Evolutionary conservation across 37 sponge, comb jelly and placozoan species (phyloP).

Genomic region (Lycopodina hypogea): DNA sequence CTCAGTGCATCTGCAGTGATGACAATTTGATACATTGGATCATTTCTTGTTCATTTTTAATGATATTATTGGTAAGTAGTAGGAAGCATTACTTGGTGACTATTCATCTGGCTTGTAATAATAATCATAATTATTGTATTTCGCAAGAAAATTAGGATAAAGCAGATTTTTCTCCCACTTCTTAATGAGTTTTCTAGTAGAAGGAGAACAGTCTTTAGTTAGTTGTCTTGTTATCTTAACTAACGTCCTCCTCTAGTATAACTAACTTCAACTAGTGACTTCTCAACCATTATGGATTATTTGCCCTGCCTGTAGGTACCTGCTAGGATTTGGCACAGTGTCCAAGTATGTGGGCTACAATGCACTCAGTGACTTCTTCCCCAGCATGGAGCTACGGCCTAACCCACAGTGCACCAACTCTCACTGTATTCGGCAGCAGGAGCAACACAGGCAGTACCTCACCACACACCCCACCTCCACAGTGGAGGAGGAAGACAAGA

Average conservation of each 20-base stretch:
- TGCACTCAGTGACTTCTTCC: constrained; percentile 94
- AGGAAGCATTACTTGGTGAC: neutral
- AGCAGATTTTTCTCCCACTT: too few species aligned
- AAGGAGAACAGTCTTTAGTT: too few species aligned
- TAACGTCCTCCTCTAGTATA: too few species aligned
- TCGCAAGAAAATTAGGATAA: too few species aligned
- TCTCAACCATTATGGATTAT: too few species aligned
- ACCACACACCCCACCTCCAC: constrained; percentile 17
- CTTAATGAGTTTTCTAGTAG: too few species aligned
- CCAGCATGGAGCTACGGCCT: constrained; percentile 82
- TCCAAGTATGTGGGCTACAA: constrained; percentile 93
- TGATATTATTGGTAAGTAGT: neutral
- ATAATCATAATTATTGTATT: too few species aligned
- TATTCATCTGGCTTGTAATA: neutral
- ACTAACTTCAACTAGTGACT: too few species aligned
- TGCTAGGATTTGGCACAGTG: constrained; percentile 86
- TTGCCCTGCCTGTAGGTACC: constrained; percentile 40
- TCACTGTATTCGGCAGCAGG: constrained; percentile 70
- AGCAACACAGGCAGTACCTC: constrained; percentile 33
- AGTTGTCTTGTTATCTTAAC: too few species aligned
- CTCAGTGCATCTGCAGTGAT: too few species aligned
- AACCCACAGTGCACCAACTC: constrained; percentile 86
- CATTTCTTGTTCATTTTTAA: neutral
- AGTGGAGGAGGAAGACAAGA: constrained; percentile 1
- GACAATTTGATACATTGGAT: too few species aligned